Conservation (phyloP, 2,888 invertebrate genomes). For the Eremobia ochroleuca region DNA sequence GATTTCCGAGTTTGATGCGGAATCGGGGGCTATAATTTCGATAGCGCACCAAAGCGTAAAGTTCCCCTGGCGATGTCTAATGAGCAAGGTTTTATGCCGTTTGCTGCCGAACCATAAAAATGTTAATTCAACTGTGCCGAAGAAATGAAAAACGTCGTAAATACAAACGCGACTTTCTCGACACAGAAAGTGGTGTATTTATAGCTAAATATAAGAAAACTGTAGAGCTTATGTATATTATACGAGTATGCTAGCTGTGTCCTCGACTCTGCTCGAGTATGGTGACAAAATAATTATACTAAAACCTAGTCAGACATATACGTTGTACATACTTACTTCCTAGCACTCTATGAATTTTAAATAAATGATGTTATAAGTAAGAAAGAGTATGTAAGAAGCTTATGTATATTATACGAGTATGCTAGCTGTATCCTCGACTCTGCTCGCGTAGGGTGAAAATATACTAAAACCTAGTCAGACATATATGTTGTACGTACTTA, state of each 20-base stretch:
- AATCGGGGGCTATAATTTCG: conserved; percentile 73
- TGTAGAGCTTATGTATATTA: conserved; percentile 26
- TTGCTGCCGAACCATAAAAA: conserved; percentile 83
- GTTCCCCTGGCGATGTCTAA: conserved; percentile 75
- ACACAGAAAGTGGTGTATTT: conserved; percentile 48
- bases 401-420: conserved; percentile 13
- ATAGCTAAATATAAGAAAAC: conserved; percentile 33
- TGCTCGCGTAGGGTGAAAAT: neutral
- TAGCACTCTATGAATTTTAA: neutral
- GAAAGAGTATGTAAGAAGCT: too few species aligned
- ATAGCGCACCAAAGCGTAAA: conserved; percentile 73
- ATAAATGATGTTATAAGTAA: too few species aligned
- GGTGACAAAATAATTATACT: too few species aligned
- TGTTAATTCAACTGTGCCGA: conserved; percentile 81
- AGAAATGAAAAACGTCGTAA: conserved; percentile 78
- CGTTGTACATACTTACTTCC: neutral
- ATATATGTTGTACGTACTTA: neutral
- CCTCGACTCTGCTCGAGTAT: neutral
- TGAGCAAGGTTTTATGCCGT: conserved; percentile 78
- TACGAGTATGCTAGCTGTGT: neutral
- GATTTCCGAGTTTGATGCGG: conserved; percentile 67
- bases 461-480: neutral
- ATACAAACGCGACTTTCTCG: conserved; percentile 71
- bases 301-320: neutral
- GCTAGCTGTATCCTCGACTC: neutral